Percentiles rank a stretch among this genome's conserved stretches.
These are phyloP conservation scores for Platypus cylindrus DNA, from an alignment of 2,888 invertebrate genomes.

Conservation along the genomic window DNA sequence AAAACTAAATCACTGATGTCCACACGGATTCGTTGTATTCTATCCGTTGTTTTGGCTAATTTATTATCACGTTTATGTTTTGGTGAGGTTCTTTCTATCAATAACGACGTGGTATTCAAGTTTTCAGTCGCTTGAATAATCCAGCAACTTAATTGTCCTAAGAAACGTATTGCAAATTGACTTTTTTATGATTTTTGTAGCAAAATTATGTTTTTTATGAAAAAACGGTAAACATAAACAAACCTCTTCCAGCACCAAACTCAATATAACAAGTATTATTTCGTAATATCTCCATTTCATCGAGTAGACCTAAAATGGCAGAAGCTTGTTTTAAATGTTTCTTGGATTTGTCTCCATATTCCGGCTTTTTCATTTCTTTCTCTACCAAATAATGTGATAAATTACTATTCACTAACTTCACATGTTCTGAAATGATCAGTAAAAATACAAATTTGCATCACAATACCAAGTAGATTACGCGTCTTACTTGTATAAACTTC, in stretches of 20 bases:
- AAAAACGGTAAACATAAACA: conserved; percentile 2
- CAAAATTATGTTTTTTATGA: conserved; percentile 1
- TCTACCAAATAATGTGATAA: conserved; percentile 36
- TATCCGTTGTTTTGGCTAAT: conserved; percentile 35
- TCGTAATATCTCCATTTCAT: conserved; percentile 44
- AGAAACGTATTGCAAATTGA: conserved; percentile 7
- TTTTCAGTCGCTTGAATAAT: conserved; percentile 46
- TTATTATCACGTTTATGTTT: conserved; percentile 41
- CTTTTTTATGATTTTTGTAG: background rate
- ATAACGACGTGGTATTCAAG: conserved; percentile 42
- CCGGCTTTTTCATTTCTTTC: conserved; percentile 38
- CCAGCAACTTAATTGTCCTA: conserved; percentile 70
- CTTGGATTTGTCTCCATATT: conserved; percentile 48
- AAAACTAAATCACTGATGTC: conserved; percentile 71
- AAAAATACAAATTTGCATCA: background rate
- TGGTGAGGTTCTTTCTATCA: conserved; percentile 68
- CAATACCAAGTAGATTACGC: background rate
- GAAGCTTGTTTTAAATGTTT: conserved; percentile 72
- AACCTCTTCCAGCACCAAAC: conserved; percentile 84
- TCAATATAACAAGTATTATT: conserved; percentile 65
- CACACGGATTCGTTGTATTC: conserved; percentile 54
- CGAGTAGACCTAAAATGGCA: conserved; percentile 57
- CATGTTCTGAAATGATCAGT: conserved; percentile 13
- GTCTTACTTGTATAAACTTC: conserved; percentile 29
- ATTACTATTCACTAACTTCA: conserved; percentile 32